Percentiles rank a stretch among this genome's conserved stretches.
These are phyloP conservation scores for Melanotaenia nigrans DNA, from an alignment of 2,797 vertebrate species.

Conservation along the genomic window DNA sequence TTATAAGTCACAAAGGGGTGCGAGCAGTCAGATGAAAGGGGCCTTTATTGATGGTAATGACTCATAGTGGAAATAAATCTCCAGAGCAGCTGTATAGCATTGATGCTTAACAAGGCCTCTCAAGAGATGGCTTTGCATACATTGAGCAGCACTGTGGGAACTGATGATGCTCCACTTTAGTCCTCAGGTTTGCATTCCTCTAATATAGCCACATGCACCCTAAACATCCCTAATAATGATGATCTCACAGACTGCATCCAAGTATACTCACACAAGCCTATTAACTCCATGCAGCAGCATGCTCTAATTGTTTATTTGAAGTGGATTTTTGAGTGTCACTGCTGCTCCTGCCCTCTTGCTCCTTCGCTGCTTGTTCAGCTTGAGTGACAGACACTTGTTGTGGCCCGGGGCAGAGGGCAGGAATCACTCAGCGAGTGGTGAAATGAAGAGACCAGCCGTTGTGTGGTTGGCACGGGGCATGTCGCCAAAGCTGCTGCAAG, in stretches of 20 bases:
- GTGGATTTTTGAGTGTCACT: constrained; percentile 59
- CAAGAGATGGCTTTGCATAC: constrained; percentile 72
- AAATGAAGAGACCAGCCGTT: constrained; percentile 56
- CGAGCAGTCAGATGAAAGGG: constrained; percentile 40
- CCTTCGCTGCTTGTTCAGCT: constrained; percentile 41
- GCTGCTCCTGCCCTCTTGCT: constrained; percentile 50
- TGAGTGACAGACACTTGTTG: constrained; percentile 62
- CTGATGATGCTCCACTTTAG: constrained; percentile 41
- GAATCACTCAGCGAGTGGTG: constrained; percentile 53
- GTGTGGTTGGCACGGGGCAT: constrained; percentile 42
- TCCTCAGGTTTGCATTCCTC: constrained; percentile 26
- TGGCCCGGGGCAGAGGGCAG: constrained; percentile 44
- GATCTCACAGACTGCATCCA: constrained; percentile 37
- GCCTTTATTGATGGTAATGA: constrained; percentile 68
- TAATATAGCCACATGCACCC: constrained; percentile 10
- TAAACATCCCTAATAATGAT: constrained; percentile 50
- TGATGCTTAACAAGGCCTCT: constrained; percentile 71
- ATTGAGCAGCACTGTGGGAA: constrained; percentile 61
- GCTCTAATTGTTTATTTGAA: constrained; percentile 66
- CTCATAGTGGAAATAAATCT: constrained; percentile 69
- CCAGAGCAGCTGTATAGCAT: constrained; percentile 59
- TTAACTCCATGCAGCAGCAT: constrained; percentile 48
- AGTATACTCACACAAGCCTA: constrained; percentile 41
- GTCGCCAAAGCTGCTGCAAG: constrained; percentile 25
- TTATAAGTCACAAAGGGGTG: constrained; percentile 45